Evolutionary conservation across 1,140 invertebrate genomes (phyloP).

Genomic region (Bombus polaris): DNA sequence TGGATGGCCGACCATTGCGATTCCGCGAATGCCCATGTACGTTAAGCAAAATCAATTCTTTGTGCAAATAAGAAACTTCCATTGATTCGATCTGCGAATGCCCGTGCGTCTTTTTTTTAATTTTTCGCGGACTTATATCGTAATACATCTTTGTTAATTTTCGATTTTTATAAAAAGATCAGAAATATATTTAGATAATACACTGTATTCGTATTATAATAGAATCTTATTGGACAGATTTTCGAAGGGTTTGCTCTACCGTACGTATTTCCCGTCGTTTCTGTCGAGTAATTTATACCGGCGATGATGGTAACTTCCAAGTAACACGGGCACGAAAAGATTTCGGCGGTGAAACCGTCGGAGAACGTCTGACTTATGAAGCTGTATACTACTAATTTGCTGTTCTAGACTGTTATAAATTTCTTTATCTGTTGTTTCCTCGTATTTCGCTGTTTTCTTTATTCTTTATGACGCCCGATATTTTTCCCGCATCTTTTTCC

Average conservation of each 20-base stretch:
- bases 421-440: neutral
- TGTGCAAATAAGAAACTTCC: neutral
- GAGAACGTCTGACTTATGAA: constrained; percentile 30
- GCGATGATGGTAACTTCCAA: neutral
- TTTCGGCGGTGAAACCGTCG: neutral
- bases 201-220: no score
- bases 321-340: neutral
- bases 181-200: neutral
- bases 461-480: neutral
- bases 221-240: no score
- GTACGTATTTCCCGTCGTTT: neutral
- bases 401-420: neutral
- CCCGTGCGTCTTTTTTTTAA: neutral
- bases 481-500: neutral
- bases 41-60: neutral
- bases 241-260: no score
- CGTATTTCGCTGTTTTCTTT: neutral
- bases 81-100: neutral
- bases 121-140: neutral
- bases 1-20: neutral
- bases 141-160: neutral
- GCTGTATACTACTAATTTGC: constrained; percentile 27
- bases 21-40: neutral
- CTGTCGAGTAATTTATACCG: no score
- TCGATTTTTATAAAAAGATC: neutral